Evolutionary conservation across 2,113 vertebrate species (phyloP).

Genomic region (Oryzias woworae): DNA sequence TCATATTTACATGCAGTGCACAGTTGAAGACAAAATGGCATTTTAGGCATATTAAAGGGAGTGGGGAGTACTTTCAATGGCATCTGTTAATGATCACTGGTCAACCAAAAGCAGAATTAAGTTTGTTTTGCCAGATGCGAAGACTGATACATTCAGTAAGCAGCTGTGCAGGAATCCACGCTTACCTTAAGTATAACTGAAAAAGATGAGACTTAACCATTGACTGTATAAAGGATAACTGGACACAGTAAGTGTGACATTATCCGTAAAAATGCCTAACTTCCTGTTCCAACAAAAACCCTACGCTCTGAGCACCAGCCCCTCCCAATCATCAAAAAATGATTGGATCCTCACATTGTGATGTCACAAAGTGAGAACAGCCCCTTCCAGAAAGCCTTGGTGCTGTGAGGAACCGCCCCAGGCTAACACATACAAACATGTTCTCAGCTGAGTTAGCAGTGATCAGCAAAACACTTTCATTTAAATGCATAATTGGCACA

Average conservation of each 20-base stretch:
- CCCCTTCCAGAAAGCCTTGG: no score
- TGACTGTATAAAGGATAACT: conserved; percentile 1
- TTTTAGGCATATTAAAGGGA: conserved; percentile 10
- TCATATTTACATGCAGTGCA: neutral
- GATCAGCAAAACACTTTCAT: no score
- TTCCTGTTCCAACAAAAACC: no score
- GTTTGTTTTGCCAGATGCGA: conserved; percentile 16
- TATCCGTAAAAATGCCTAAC: no score
- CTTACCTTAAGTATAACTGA: conserved; percentile 25
- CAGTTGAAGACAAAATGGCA: conserved; percentile 15
- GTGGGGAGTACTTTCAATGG: neutral
- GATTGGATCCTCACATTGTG: no score
- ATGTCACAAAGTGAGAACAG: no score
- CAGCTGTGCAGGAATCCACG: neutral
- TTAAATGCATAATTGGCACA: no score
- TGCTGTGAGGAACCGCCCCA: no score
- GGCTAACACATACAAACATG: no score
- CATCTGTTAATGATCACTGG: neutral
- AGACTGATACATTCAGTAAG: conserved; percentile 30
- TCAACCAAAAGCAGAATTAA: conserved; percentile 4
- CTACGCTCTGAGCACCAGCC: no score
- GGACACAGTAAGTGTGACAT: neutral
- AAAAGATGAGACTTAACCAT: conserved; percentile 18
- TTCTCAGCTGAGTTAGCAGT: no score
- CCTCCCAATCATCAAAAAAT: no score